Base-by-base conservation (phyloP, 2,113 vertebrate species). In the Megaceryle maxima region DNA sequence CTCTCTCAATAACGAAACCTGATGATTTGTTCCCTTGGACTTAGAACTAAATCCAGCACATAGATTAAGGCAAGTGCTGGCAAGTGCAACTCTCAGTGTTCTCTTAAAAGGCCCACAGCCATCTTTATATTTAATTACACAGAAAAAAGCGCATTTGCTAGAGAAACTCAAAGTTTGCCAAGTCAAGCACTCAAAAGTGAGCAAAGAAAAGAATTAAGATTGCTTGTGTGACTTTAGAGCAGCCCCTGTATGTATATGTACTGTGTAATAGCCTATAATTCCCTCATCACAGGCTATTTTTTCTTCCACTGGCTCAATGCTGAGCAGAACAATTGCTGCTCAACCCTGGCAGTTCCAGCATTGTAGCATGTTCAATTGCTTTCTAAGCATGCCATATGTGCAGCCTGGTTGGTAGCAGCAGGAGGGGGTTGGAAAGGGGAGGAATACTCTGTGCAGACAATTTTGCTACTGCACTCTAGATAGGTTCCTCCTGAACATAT, bases 301-400 rank as follows among this genome's bases (percentile, higher is more conserved):
- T 93, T 87, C 68, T 91, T 57, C 44, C 50, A 62, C 62, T 33
- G 78, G 86, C 84, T 92, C 83, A 76, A 22, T 44, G 83, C 92
- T 94, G 92, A 95, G 96, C 94, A 87, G 88, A 94, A 92, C 92
- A 97, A 97, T 95, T 60, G 92, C 66, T 94, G 93, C 96, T 96
- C 94, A 95, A 57, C 92, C 76, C 83, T 88, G 74, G 94, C 86
- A 96, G 50, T 77, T 89, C 69, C 77, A 62, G 92, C 80, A 68
- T 3, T 81, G 94, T 64, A 62, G 83, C 37, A 66, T 0, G 29
- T 77, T 92, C 93, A 95, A 79, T 88, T 79, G 84, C 80, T 93
- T 94, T 92, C 74, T 89, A 91, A 92, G 90, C 92, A 97, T 92
- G 88, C 95, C 96, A 87, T 96, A 96, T 83, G 90, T 76, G 73